Evolutionary conservation across 2,797 vertebrate genomes (phyloP), one percentile per base, ranked within the genome.

Genomic region (Notamacropus eugenii): DNA sequence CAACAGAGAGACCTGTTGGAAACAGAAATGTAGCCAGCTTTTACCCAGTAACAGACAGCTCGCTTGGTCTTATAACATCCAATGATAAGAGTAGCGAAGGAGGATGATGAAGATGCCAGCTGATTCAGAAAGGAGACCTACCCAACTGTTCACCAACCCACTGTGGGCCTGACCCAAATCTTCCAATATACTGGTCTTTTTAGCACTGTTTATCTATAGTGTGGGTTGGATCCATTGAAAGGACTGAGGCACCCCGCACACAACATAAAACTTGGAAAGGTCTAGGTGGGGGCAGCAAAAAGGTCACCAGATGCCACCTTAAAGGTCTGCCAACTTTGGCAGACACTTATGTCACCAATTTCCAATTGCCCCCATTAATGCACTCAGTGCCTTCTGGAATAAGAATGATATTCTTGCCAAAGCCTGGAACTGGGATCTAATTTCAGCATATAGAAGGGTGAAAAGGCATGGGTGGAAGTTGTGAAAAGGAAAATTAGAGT

Each of bases 231-330:
- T 96, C 94, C 50, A 54, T 92, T 74, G 1, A 67, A 67, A 67
- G 34, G 62, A 74, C 62, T 19, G 14, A 62, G 59, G 59, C 59
- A 67, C 87, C 94, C 92, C 96, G 54, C 93, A 0, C 67, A 95
- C 96, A 95, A 96, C 92, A 96, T 95, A 92, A 95, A 91, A 94
- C 95, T 95, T 95, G 97, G 97, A 96, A 97, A 96, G 90, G 93
- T 93, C 97, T 92, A 93, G 93, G 90, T 87, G 59, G 95, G 55
- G 87, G 96, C 93, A 91, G 96, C 58, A 58, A 93, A 97, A 98
- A 97, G 96, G 96, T 98, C 96, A 97, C 92, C 96, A 97, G 96
- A 98, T 98, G 96, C 97, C 93, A 98, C 95, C 94, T 93, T 96
- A 97, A 97, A 97, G 96, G 97, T 96, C 95, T 97, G 97, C 96